A percentile compares a stretch with the other conserved stretches of the same genome.
These are phyloP conservation scores for Corythoichthys haematopterus DNA, from an alignment of 2,113 vertebrate genomes.

Conservation along the genomic window DNA sequence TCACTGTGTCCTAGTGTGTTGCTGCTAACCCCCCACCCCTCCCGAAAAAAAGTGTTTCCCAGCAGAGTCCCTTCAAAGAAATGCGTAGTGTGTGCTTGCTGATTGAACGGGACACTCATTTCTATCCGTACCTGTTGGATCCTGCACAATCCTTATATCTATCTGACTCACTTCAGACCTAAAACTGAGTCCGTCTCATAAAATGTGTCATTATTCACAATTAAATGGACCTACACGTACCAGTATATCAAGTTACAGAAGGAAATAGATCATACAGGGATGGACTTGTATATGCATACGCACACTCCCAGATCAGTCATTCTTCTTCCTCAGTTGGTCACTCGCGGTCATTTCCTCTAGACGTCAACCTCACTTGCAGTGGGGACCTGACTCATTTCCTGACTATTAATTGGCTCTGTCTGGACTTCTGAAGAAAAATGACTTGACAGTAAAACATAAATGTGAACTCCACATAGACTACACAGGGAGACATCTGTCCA, in stretches of 20 bases:
- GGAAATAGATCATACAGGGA: constrained; percentile 12
- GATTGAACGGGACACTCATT: neutral
- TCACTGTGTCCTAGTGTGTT: neutral
- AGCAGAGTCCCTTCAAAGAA: neutral
- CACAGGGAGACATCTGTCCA: neutral
- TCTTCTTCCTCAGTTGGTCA: constrained; percentile 37
- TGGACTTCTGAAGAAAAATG: constrained; percentile 17
- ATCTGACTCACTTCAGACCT: constrained; percentile 15
- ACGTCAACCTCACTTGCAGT: constrained; percentile 41
- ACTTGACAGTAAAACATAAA: constrained; percentile 10
- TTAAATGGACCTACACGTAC: constrained; percentile 3
- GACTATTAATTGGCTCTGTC: constrained; percentile 47
- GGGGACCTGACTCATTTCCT: constrained; percentile 58
- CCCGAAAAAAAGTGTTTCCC: too few relatives aligned
- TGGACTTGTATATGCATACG: constrained; percentile 19
- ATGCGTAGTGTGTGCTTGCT: neutral
- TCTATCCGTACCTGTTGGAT: constrained; percentile 1
- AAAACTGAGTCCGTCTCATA: constrained; percentile 5
- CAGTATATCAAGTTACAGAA: constrained; percentile 7
- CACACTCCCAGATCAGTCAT: constrained; percentile 24
- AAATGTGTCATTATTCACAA: constrained; percentile 11
- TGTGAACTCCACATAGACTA: constrained; percentile 1
- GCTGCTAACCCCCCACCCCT: neutral
- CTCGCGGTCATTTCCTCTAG: constrained; percentile 53
- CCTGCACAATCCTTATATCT: constrained; percentile 28